A percentile compares a stretch with the other conserved stretches of the same genome.
Evolutionary conservation across 2,888 invertebrate genomes (phyloP).

Genomic region (Archips crataeganus): DNA sequence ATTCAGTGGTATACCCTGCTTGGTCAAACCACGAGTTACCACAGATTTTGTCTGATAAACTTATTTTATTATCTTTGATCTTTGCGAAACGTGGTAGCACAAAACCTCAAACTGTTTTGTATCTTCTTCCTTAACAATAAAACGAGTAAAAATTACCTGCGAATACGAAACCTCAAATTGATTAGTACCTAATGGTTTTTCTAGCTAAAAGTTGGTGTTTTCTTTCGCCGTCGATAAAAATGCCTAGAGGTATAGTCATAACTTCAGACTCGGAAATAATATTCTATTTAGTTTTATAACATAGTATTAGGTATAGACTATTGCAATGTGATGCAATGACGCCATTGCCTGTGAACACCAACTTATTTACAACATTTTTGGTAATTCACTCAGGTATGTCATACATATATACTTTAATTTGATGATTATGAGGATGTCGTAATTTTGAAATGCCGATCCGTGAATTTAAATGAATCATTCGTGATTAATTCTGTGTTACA

Average conservation of each 20-base stretch:
- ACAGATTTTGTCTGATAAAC: no score
- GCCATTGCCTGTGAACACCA: not conserved
- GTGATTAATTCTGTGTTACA: constrained; percentile 1
- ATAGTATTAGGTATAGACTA: not conserved
- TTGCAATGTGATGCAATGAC: not conserved
- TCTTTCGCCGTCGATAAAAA: no score
- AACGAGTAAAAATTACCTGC: no score
- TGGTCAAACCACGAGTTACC: no score
- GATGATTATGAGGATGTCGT: not conserved
- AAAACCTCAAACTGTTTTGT: no score
- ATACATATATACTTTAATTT: constrained; percentile 2
- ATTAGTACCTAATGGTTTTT: no score
- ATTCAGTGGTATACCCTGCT: no score
- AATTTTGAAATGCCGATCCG: constrained; percentile 7
- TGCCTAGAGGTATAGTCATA: not conserved
- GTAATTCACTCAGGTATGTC: not conserved
- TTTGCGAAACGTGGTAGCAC: no score
- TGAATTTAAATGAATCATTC: constrained; percentile 1
- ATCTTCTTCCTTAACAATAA: no score
- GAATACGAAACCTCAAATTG: no score
- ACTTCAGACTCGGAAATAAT: not conserved
- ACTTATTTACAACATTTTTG: not conserved
- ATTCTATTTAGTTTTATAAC: not conserved
- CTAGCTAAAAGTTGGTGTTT: no score
- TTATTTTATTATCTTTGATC: no score